These are phyloP conservation scores for Timema podura DNA, from an alignment of 2,888 invertebrate genomes.

Conservation along the genomic window DNA sequence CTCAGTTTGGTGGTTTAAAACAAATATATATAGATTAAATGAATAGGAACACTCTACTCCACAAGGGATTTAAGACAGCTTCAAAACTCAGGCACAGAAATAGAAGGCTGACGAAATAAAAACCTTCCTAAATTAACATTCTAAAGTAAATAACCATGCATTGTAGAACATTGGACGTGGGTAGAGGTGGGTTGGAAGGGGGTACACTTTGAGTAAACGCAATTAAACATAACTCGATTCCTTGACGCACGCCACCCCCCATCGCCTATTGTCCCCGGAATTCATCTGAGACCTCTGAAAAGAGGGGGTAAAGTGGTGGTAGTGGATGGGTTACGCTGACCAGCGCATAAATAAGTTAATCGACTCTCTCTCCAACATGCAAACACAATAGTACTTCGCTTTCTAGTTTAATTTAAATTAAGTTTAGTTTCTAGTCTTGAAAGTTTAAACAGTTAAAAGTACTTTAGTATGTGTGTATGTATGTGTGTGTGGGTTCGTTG, in stretches of 20 bases:
- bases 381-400: constrained; percentile 13
- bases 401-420: constrained; percentile 16
- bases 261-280: constrained; percentile 11
- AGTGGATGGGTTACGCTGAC: not conserved
- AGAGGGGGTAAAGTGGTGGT: not conserved
- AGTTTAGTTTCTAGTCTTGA: constrained; percentile 15
- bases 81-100: too few relatives aligned
- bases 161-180: too few relatives aligned
- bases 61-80: too few relatives aligned
- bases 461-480: not conserved
- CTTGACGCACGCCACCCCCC: constrained; percentile 9
- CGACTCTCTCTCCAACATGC: constrained; percentile 2
- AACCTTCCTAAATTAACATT: too few relatives aligned
- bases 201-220: constrained; percentile 1
- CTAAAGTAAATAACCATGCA: too few relatives aligned
- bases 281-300: constrained; percentile 11
- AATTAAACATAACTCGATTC: constrained; percentile 17
- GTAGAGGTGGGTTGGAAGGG: too few relatives aligned
- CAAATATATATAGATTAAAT: too few relatives aligned
- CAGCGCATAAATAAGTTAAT: constrained; percentile 16
- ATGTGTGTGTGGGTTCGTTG: not conserved
- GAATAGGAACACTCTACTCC: too few relatives aligned
- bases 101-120: too few relatives aligned
- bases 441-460: constrained; percentile 17
- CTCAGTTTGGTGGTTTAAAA: too few relatives aligned